Conservation (phyloP, 2,797 vertebrate genomes). For the Triplophysa bombifrons region DNA sequence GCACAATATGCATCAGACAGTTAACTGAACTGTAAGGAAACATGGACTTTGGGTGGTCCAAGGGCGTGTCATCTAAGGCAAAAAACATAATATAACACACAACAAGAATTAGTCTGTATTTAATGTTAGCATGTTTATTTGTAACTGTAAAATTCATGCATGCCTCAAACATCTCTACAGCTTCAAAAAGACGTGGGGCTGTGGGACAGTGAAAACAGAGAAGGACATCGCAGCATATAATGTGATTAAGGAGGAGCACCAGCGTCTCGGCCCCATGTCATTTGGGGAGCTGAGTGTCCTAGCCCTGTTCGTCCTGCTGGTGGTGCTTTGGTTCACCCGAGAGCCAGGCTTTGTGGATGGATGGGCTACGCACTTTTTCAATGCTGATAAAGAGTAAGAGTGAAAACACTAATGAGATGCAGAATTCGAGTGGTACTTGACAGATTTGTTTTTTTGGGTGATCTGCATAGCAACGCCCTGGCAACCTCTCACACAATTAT, state of each 20-base stretch:
- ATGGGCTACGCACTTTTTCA: constrained; percentile 84
- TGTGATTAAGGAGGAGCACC: constrained; percentile 80
- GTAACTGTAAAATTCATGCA: not conserved
- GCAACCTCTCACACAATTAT: not conserved
- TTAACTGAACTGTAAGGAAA: not conserved
- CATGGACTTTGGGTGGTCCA: not conserved
- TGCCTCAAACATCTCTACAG: constrained; percentile 63
- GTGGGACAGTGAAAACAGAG: constrained; percentile 64
- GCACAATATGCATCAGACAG: not conserved
- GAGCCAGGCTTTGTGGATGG: constrained; percentile 90
- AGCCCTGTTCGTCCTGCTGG: constrained; percentile 81
- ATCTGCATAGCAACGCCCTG: not conserved
- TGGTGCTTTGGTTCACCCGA: constrained; percentile 91
- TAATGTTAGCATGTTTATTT: not conserved
- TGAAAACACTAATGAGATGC: not conserved
- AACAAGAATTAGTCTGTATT: not conserved
- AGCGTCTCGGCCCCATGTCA: constrained; percentile 80
- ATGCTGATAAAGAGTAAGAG: constrained; percentile 81
- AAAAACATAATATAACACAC: not conserved
- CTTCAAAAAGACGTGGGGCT: constrained; percentile 81
- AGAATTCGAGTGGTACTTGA: too few species aligned
- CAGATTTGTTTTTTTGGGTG: too few species aligned
- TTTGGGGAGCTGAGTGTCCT: constrained; percentile 86
- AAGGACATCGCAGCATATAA: constrained; percentile 77
- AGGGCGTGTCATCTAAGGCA: not conserved